Base-by-base conservation (phyloP, 2,888 invertebrate species). In the Drosophila demipolita region DNA sequence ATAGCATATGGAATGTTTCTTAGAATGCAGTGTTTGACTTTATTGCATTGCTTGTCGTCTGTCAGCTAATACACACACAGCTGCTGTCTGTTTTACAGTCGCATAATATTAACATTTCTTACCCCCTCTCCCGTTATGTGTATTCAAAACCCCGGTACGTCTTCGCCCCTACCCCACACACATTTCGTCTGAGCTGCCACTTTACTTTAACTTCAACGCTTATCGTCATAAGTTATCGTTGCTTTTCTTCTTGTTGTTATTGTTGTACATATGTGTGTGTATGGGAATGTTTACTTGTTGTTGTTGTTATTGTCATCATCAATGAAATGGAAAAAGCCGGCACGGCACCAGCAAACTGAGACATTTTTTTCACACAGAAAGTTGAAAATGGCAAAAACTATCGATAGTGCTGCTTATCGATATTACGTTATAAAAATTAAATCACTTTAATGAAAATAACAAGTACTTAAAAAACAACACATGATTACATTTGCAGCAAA, bases 231-330 rank as follows among this genome's bases (percentile, higher is more conserved):
- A 62, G 55, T 52, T 60, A 59, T 65, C 48, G 63, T 64, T 61
- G 70, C 33, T 48, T 36, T 64, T 70, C 45, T 48, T 49, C 32
- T 62, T 61, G n/a, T 40, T 70, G 23, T 63, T 70, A 17, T 33
- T 61, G 35, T 53, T 57, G 38, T 61, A 29, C 12, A 50, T 36
- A 17, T 54, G 11, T 52, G n/a, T 33, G 4, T 33, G 23, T 12
- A 17, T 54, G 7, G 17, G 23, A 11, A 26, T 23, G 17, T 66
- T 50, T 62, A 66, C 29, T 48, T 49, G 61, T 69, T 69, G 69
- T 67, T 66, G 58, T 72, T 67, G 67, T 70, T 66, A 55, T 72
- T 67, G 55, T 70, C 67, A 80, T 67, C 64, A 82, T 80, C 73
- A 70, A 64, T 78, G 60, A 68, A 75, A 66, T 54, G 66, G 62